Evolutionary conservation across 2,888 invertebrate genomes (phyloP).

Genomic region (Leptinotarsa juncta): DNA sequence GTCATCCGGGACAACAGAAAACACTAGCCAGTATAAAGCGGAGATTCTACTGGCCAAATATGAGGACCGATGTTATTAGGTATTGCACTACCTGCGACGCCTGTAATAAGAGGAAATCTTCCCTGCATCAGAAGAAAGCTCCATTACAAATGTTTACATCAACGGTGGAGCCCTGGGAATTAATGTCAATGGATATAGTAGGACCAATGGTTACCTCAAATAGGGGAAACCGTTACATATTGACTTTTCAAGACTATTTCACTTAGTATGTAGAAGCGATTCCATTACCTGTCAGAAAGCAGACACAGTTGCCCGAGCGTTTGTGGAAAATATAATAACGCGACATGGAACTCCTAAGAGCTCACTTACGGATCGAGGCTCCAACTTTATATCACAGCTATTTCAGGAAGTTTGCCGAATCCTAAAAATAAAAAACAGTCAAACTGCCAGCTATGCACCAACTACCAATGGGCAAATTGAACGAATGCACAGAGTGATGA

Average conservation of each 20-base stretch:
- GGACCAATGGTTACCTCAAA: slow-evolving; percentile 48
- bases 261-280: slow-evolving; percentile 39
- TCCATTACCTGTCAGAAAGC: slow-evolving; percentile 44
- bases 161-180: slow-evolving; percentile 43
- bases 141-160: slow-evolving; percentile 45
- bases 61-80: slow-evolving; percentile 46
- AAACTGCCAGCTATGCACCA: slow-evolving; percentile 49
- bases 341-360: slow-evolving; percentile 50
- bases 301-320: slow-evolving; percentile 7
- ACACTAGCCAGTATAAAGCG: slow-evolving; percentile 37
- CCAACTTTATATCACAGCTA: slow-evolving; percentile 50
- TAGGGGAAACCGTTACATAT: slow-evolving; percentile 42
- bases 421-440: slow-evolving; percentile 47
- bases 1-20: slow-evolving; percentile 53
- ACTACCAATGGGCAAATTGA: slow-evolving; percentile 55
- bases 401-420: slow-evolving; percentile 48
- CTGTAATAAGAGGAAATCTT: slow-evolving; percentile 49
- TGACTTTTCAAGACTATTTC: slow-evolving; percentile 44
- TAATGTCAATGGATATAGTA: slow-evolving; percentile 51
- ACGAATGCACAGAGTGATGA: background rate
- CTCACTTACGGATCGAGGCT: slow-evolving; percentile 53
- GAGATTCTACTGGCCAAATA: slow-evolving; percentile 50
- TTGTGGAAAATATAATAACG: slow-evolving; percentile 48
- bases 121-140: slow-evolving; percentile 40
- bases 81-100: slow-evolving; percentile 47